These are phyloP conservation scores for Miichthys miiuy DNA, from an alignment of 2,797 vertebrate genomes.

Conservation along the genomic window DNA sequence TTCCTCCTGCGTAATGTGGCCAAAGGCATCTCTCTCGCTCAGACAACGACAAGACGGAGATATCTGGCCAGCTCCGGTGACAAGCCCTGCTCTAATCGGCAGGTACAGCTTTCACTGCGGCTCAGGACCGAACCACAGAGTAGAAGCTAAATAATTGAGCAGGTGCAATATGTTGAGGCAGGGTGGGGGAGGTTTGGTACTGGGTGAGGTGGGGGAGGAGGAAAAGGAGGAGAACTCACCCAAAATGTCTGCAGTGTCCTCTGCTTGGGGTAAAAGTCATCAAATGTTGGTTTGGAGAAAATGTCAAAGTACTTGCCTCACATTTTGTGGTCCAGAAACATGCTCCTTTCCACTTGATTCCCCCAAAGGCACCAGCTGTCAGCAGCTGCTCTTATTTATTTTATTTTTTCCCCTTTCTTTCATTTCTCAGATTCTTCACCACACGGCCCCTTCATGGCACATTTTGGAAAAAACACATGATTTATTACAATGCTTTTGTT, in stretches of 20 bases:
- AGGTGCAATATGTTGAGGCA: constrained; percentile 88
- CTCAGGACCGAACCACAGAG: constrained; percentile 85
- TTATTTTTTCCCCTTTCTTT: neutral
- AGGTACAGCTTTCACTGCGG: constrained; percentile 88
- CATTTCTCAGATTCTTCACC: constrained; percentile 28
- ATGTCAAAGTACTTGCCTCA: constrained; percentile 79
- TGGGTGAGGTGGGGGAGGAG: constrained; percentile 20
- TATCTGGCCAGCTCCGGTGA: constrained; percentile 78
- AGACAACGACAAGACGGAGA: constrained; percentile 67
- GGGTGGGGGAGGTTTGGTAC: constrained; percentile 33
- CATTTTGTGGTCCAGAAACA: constrained; percentile 57
- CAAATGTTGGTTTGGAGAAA: constrained; percentile 82
- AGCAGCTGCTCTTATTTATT: constrained; percentile 33
- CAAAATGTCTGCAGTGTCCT: constrained; percentile 77
- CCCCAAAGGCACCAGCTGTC: constrained; percentile 67
- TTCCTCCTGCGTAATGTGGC: constrained; percentile 75
- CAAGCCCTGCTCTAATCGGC: constrained; percentile 87
- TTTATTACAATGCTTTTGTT: constrained; percentile 27
- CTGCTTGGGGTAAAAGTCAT: constrained; percentile 82
- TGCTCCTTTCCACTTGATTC: constrained; percentile 67
- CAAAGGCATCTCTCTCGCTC: constrained; percentile 64
- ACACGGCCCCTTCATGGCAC: constrained; percentile 12
- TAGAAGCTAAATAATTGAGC: constrained; percentile 91
- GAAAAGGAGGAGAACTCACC: constrained; percentile 57
- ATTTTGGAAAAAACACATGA: constrained; percentile 11